These are phyloP conservation scores for Myxocyprinus asiaticus DNA, from an alignment of 2,113 vertebrate species.

Conservation along the genomic window DNA sequence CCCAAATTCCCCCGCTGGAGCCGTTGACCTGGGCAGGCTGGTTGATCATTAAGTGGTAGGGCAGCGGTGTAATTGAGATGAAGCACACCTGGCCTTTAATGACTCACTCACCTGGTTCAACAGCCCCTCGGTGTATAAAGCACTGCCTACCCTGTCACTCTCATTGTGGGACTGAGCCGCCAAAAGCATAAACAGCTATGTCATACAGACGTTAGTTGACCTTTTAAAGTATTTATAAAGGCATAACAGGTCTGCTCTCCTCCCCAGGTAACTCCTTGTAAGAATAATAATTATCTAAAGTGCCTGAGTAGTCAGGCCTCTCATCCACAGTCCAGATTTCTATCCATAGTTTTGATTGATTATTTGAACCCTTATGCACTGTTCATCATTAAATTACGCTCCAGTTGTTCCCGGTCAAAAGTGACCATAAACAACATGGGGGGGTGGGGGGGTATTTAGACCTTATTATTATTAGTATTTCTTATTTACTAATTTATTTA, in stretches of 20 bases:
- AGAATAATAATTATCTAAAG: slow-evolving; percentile 18
- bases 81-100: slow-evolving; percentile 68
- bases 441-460: too few relatives aligned
- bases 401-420: too few relatives aligned
- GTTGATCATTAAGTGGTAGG: slow-evolving; percentile 58
- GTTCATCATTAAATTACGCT: too few relatives aligned
- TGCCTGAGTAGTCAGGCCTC: background rate
- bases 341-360: background rate
- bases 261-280: slow-evolving; percentile 20
- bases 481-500: too few relatives aligned
- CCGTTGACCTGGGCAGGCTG: slow-evolving; percentile 53
- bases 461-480: too few relatives aligned
- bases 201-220: slow-evolving; percentile 12
- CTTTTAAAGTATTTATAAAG: slow-evolving; percentile 45
- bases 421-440: too few relatives aligned
- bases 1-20: slow-evolving; percentile 58
- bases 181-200: background rate
- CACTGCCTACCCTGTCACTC: slow-evolving; percentile 28
- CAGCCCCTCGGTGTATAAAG: background rate
- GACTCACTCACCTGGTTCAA: slow-evolving; percentile 68
- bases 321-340: background rate
- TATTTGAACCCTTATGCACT: background rate
- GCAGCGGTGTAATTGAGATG: slow-evolving; percentile 47
- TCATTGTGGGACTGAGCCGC: slow-evolving; percentile 32
- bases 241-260: slow-evolving; percentile 28